Conservation (phyloP, 1,140 invertebrate species). For the Coptotermes formosanus region DNA sequence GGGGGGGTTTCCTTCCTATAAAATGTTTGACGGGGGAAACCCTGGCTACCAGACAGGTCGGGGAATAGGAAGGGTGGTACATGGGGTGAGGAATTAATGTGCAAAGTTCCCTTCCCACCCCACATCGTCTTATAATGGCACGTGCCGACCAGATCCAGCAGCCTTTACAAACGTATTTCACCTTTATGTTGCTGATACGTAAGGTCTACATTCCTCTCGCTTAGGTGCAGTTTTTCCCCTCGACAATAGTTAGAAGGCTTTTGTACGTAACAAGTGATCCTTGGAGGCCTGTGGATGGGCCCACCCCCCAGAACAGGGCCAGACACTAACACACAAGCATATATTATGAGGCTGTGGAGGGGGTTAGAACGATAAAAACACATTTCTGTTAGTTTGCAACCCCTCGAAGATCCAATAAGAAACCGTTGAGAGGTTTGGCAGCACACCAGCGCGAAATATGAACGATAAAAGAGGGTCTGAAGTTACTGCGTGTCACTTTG, state of each 20-base stretch:
- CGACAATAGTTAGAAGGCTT: not conserved
- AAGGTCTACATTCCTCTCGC: not conserved
- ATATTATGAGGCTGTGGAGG: constrained; percentile 4
- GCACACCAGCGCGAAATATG: not conserved
- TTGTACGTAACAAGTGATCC: constrained; percentile 10
- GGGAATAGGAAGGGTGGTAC: not conserved
- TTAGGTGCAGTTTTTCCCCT: not conserved
- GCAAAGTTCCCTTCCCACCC: not conserved
- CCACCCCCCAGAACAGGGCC: not conserved
- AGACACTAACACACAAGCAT: constrained; percentile 5
- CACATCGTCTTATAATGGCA: not conserved
- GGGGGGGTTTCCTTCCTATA: constrained; percentile 9
- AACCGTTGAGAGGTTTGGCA: not conserved
- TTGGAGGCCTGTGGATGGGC: not conserved
- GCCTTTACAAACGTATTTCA: constrained; percentile 4
- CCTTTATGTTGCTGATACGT: not conserved
- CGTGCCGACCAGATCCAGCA: not conserved
- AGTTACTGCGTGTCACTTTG: not conserved
- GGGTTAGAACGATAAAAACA: not conserved
- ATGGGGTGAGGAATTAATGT: constrained; percentile 10
- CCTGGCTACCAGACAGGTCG: constrained; percentile 1
- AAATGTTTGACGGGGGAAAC: constrained; percentile 3
- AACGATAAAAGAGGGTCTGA: not conserved
- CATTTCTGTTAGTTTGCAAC: not conserved
- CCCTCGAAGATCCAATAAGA: not conserved